Percentiles rank a stretch among this genome's conserved stretches.
These are phyloP conservation scores for Meloe dianella DNA, from an alignment of 2,888 invertebrate species.

Conservation along the genomic window DNA sequence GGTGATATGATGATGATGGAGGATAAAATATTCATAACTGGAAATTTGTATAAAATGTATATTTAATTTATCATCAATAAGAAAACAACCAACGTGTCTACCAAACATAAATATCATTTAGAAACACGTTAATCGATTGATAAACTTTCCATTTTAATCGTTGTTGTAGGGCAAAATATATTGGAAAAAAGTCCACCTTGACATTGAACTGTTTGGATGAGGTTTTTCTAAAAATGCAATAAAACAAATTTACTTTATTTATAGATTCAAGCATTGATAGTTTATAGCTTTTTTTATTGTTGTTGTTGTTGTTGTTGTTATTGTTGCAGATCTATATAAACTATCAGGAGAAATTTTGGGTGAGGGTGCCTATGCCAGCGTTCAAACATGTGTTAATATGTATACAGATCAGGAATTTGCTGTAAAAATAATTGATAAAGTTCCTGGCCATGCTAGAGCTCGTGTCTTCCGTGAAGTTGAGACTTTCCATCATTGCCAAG, in stretches of 20 bases:
- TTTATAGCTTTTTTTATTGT: too few species aligned
- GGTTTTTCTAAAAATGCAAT: background rate
- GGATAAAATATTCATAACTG: background rate
- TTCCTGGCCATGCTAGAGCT: constrained; percentile 91
- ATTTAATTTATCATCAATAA: background rate
- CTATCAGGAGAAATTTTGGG: constrained; percentile 95
- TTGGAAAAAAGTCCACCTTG: background rate
- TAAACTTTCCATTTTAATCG: background rate
- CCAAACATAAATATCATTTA: background rate
- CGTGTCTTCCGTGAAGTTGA: constrained; percentile 98
- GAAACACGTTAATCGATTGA: background rate
- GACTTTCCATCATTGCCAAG: constrained; percentile 97
- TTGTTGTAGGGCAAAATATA: background rate
- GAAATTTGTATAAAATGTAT: background rate
- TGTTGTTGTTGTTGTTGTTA: constrained; percentile 14
- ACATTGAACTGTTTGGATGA: background rate
- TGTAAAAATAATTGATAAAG: constrained; percentile 96
- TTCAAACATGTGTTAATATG: constrained; percentile 90
- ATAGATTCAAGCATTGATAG: background rate
- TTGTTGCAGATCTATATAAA: constrained; percentile 84
- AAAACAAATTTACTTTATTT: background rate
- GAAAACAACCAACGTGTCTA: background rate
- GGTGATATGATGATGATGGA: background rate
- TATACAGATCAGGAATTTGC: constrained; percentile 94
- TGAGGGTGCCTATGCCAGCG: constrained; percentile 95